Evolutionary conservation across 2,797 vertebrate genomes (phyloP), one percentile per base, ranked within the genome.

Genomic region (Crypturellus tataupa): DNA sequence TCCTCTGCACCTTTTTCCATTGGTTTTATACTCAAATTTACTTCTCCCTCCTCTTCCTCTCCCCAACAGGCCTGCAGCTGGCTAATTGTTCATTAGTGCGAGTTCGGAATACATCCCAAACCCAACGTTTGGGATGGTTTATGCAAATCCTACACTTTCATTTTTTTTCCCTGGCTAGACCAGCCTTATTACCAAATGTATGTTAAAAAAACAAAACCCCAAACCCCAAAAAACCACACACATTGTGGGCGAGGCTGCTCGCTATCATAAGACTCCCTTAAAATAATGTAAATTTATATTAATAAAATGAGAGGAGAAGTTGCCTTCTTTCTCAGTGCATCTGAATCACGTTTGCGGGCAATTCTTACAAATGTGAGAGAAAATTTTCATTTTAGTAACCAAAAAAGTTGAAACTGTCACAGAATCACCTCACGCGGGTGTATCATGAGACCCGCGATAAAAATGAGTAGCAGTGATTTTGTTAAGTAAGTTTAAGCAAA

Each of bases 211-310:
- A 23, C 42, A 67, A 80, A 93, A 89, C 10, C 56, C 91, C 2
- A 63, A 95, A 93, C 42, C 90, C 87, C 93, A 70, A 86, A 95
- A 95, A 96, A 70, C 96, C 95, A 95, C 96, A 96, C 95, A 95
- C 93, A 90, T 93, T 95, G 96, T 96, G 94, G 96, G 96, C 12
- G 94, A 95, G 95, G 94, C 91, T 55, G 15, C 42, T 94, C 86
- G 58, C 77, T 78, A 87, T 78, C 89, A 96, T 91, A 49, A 96
- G 94, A 91, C 71, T 94, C 68, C 67, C 93, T 75, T 85, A 65
- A 93, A 95, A 96, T 82, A 77, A 96, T 95, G 91, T 82, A 85
- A 92, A 96, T 96, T 65, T 5, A 2, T 90, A 78, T 88, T 78
- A 92, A 92, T 94, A 62, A 93, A 90, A 60, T 10, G 1, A 93